Percentiles rank a stretch among this genome's conserved stretches.
phyloP scores from a whole-genome alignment of 2,797 vertebrate species.

The Uromys caudimaculatus region DNA sequence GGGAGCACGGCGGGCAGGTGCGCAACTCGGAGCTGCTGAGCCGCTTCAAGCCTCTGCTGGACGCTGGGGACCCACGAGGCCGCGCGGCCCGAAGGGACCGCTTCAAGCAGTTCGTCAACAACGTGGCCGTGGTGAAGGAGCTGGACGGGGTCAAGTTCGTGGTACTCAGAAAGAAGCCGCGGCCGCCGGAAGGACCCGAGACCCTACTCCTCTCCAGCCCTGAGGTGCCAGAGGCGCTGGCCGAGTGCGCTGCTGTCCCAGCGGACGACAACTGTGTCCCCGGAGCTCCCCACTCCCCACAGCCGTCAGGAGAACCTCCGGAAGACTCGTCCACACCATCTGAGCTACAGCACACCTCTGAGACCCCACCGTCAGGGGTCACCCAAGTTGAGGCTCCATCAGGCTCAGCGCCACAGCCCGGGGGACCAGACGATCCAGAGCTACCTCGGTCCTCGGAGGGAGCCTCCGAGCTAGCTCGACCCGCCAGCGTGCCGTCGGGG shows the following conservation, averaged over 20 bases:
- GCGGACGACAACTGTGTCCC: accelerated
- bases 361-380: neutral
- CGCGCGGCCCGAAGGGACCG: constrained; percentile 89
- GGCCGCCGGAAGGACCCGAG: constrained; percentile 49
- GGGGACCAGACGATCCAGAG: accelerated
- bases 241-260: accelerated
- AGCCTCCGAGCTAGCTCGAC: neutral
- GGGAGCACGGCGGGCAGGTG: constrained; percentile 89
- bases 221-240: neutral
- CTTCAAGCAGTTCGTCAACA: constrained; percentile 93
- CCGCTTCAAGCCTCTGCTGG: constrained; percentile 89
- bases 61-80: constrained; percentile 86
- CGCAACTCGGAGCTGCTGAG: constrained; percentile 89
- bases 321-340: neutral
- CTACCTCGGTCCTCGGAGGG: neutral
- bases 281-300: neutral
- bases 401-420: neutral
- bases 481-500: neutral
- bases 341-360: neutral
- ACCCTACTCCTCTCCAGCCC: neutral
- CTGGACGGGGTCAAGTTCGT: constrained; percentile 90
- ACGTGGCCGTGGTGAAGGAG: constrained; percentile 91
- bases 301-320: neutral
- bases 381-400: neutral
- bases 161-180: constrained; percentile 87